Evolutionary conservation across 2,888 invertebrate species (phyloP).

Genomic region (Pterostichus niger): DNA sequence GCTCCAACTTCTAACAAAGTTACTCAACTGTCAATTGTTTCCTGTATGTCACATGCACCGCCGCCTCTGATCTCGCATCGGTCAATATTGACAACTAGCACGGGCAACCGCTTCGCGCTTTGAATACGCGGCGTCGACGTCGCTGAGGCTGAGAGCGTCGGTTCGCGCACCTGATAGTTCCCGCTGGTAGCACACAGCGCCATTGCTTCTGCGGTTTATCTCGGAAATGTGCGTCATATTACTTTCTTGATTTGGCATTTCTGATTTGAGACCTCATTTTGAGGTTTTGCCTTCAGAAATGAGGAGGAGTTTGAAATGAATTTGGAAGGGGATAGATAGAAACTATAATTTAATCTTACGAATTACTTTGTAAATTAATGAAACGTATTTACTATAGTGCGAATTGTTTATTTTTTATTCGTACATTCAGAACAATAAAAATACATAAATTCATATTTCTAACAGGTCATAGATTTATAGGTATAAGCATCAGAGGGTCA

Average conservation of each 20-base stretch:
- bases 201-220: background rate
- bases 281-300: background rate
- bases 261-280: background rate
- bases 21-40: background rate
- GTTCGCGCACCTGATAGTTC: slow-evolving; percentile 17
- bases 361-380: no score
- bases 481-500: no score
- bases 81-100: slow-evolving; percentile 53
- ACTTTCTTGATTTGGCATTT: slow-evolving; percentile 1
- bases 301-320: background rate
- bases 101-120: slow-evolving; percentile 4
- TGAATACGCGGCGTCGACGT: background rate
- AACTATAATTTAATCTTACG: no score
- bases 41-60: background rate
- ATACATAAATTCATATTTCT: no score
- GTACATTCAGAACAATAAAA: no score
- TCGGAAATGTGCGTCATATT: background rate
- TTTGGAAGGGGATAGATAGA: background rate
- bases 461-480: no score
- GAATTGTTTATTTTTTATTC: no score
- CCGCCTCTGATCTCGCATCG: slow-evolving; percentile 37
- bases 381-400: no score
- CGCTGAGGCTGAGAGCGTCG: background rate
- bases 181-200: background rate
- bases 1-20: background rate